phyloP scores from a whole-genome alignment of 2,888 invertebrate species.

The Listrodromus nycthemerus region DNA sequence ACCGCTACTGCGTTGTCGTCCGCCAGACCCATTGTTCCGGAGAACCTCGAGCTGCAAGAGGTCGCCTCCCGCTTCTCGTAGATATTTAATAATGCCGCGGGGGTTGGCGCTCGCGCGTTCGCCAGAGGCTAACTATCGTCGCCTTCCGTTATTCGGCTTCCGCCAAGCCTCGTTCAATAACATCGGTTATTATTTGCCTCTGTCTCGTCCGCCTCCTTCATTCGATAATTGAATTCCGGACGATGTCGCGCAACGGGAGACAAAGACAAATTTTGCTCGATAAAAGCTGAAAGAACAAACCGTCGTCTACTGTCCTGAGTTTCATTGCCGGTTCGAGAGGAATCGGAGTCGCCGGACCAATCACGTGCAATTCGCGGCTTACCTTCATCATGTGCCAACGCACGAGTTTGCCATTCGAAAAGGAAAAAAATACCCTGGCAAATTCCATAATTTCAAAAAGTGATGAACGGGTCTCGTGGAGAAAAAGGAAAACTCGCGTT shows the following conservation, averaged over 20 bases:
- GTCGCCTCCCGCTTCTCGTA: conserved; percentile 25
- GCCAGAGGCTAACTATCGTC: conserved; percentile 18
- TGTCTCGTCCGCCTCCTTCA: conserved; percentile 10
- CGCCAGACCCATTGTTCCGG: conserved; percentile 6
- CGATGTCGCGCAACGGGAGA: not conserved
- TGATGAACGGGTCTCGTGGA: conserved; percentile 68
- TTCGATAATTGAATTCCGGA: not conserved
- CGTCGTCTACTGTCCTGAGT: not conserved
- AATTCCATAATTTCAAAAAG: conserved; percentile 50
- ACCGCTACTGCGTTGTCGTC: conserved; percentile 23
- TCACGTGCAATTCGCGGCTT: not conserved
- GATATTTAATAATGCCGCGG: conserved; percentile 62
- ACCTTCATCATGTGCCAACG: not conserved
- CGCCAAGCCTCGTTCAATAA: conserved; percentile 24
- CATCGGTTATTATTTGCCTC: conserved; percentile 22
- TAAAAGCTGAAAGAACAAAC: not conserved
- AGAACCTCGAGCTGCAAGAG: conserved; percentile 35
- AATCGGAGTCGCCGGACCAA: not conserved
- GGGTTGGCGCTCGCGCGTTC: not conserved
- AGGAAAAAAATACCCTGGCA: conserved; percentile 27
- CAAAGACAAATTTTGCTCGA: not conserved
- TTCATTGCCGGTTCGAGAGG: not conserved
- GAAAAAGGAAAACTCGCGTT: conserved; percentile 71
- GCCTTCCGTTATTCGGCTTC: conserved; percentile 23
- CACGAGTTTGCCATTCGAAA: not conserved